Percentiles rank a stretch among this genome's conserved stretches.
Evolutionary conservation across 2,113 vertebrate genomes (phyloP).

Genomic region (Manacus vitellinus): DNA sequence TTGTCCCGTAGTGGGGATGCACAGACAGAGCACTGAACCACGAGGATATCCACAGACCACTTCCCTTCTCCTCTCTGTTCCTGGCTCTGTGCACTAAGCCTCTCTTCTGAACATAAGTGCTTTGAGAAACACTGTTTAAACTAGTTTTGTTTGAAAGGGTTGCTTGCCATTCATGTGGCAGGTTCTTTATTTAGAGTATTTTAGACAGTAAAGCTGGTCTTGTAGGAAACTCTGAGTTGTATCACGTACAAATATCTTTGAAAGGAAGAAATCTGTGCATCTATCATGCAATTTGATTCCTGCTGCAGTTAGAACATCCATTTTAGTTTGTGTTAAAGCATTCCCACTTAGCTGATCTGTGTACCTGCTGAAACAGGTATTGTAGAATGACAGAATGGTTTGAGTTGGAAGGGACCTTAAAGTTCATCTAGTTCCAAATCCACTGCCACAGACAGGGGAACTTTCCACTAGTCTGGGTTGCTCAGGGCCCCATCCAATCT

Average conservation of each 20-base stretch:
- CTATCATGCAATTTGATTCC: background rate
- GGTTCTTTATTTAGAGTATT: background rate
- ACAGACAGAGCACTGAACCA: background rate
- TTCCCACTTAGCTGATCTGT: background rate
- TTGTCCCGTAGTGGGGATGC: background rate
- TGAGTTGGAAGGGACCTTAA: background rate
- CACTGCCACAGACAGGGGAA: background rate
- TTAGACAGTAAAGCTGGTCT: background rate
- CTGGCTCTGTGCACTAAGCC: background rate
- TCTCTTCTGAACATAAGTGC: background rate
- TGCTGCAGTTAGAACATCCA: background rate
- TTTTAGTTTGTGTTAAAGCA: background rate
- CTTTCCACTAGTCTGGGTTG: background rate
- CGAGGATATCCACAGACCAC: background rate
- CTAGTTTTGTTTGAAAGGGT: background rate
- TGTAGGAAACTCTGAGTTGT: background rate
- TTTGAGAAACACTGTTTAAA: background rate
- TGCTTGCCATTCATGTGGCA: background rate
- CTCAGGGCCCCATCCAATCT: background rate
- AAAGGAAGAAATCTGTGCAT: background rate
- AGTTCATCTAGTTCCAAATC: background rate
- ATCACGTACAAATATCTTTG: background rate
- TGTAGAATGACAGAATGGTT: background rate
- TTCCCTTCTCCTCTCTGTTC: background rate
- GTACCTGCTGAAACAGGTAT: background rate